A percentile compares a stretch with the other conserved stretches of the same genome.
Conservation (phyloP, 2,797 vertebrate species). For the Bufotes viridis region DNA sequence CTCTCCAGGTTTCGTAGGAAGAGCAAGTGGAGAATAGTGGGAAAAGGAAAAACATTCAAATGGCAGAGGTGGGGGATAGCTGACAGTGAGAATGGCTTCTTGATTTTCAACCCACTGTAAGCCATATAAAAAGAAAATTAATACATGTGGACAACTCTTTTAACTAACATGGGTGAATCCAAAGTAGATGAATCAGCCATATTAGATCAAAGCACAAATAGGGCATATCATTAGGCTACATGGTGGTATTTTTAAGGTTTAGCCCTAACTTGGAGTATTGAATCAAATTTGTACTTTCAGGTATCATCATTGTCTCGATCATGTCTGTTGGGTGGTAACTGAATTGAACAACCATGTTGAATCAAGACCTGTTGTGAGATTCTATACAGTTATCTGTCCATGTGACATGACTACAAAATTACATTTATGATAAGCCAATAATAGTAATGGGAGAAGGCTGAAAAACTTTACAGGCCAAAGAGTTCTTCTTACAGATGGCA, state of each 20-base stretch:
- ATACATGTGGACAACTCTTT: neutral
- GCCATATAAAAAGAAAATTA: too few species aligned
- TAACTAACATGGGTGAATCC: neutral
- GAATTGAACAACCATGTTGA: neutral
- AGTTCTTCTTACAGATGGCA: neutral
- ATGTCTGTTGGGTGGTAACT: neutral
- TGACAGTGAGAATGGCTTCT: too few species aligned
- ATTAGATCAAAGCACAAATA: neutral
- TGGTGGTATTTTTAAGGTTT: neutral
- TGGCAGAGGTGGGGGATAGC: too few species aligned
- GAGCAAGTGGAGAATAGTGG: too few species aligned
- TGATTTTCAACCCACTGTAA: too few species aligned
- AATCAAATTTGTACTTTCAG: neutral
- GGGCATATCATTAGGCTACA: neutral
- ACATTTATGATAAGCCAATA: neutral
- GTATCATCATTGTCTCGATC: neutral
- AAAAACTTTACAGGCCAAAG: neutral
- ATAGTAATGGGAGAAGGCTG: neutral
- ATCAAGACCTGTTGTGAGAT: neutral
- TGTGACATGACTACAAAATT: too few species aligned
- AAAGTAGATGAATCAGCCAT: neutral
- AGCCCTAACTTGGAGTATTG: neutral
- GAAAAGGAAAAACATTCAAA: too few species aligned
- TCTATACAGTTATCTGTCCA: neutral
- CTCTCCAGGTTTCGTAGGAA: too few species aligned